phyloP scores from a whole-genome alignment of 1,140 invertebrate species.

The Platorchestia sp. region DNA sequence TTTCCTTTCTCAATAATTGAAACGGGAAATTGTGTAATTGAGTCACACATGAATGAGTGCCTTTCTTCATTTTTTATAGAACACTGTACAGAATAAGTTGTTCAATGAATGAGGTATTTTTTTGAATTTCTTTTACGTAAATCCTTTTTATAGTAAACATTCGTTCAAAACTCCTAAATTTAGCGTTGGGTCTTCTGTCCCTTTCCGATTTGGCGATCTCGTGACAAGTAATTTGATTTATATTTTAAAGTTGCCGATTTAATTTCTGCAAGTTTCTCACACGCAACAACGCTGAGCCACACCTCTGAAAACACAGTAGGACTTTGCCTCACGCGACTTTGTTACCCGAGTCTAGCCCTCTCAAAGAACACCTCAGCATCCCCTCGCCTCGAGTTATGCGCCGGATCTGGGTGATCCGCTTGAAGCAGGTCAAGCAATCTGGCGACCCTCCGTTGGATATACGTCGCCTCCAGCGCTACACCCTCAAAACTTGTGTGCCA shows the following conservation, averaged over 20 bases:
- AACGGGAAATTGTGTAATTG: too few relatives aligned
- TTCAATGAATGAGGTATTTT: neutral
- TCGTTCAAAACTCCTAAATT: neutral
- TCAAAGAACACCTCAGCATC: neutral
- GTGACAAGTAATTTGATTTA: neutral
- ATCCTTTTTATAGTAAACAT: neutral
- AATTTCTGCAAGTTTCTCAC: neutral
- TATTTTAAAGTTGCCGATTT: neutral
- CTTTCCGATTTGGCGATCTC: neutral
- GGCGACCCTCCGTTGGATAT: conserved; percentile 15
- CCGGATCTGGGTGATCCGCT: conserved; percentile 48
- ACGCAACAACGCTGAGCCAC: neutral
- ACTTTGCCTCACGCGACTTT: neutral
- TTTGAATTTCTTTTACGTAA: neutral
- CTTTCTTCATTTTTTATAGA: too few relatives aligned
- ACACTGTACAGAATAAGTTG: too few relatives aligned
- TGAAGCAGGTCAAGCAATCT: conserved; percentile 49
- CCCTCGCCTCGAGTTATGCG: conserved; percentile 45
- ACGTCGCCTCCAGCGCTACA: conserved; percentile 1
- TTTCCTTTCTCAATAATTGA: too few relatives aligned
- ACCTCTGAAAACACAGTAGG: neutral
- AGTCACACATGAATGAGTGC: too few relatives aligned
- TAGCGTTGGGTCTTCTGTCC: neutral
- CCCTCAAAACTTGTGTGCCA: neutral
- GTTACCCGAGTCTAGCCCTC: neutral